These are phyloP conservation scores for Eumerus sabulonum DNA, from an alignment of 2,888 invertebrate species.

Conservation along the genomic window DNA sequence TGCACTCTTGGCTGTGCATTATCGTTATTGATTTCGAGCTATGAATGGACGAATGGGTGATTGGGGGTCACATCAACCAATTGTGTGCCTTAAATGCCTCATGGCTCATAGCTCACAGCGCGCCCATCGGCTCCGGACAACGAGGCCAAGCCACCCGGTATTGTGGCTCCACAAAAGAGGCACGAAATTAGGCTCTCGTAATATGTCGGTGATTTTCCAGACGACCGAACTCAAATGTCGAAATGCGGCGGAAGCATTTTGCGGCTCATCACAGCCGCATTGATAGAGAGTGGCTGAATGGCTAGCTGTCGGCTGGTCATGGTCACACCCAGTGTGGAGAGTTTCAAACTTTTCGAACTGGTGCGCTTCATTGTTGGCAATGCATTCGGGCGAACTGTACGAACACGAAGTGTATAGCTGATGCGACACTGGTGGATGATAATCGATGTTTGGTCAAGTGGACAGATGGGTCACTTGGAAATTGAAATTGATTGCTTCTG, in stretches of 20 bases:
- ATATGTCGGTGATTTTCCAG: conserved; percentile 63
- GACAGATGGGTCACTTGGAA: conserved; percentile 57
- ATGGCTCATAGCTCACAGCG: conserved; percentile 22
- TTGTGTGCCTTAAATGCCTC: conserved; percentile 51
- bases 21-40: conserved; percentile 42
- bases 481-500: conserved; percentile 61
- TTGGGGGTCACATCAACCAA: conserved; percentile 1
- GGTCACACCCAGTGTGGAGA: conserved; percentile 12
- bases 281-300: conserved; percentile 54
- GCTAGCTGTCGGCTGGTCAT: no score
- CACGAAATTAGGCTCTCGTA: conserved; percentile 53
- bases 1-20: conserved; percentile 38
- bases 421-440: conserved; percentile 38
- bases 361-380: conserved; percentile 37
- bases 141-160: no score
- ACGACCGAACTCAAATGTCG: conserved; percentile 58
- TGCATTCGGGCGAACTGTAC: conserved; percentile 8
- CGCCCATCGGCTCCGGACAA: background rate
- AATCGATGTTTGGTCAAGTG: conserved; percentile 61
- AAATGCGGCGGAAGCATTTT: conserved; percentile 62
- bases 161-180: conserved; percentile 1
- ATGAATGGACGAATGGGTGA: no score
- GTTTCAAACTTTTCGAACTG: no score
- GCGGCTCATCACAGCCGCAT: conserved; percentile 56
- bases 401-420: background rate